Evolutionary conservation across 1,140 invertebrate genomes (phyloP), one percentile per base, ranked within the genome.

Genomic region (Drosophila navojoa): DNA sequence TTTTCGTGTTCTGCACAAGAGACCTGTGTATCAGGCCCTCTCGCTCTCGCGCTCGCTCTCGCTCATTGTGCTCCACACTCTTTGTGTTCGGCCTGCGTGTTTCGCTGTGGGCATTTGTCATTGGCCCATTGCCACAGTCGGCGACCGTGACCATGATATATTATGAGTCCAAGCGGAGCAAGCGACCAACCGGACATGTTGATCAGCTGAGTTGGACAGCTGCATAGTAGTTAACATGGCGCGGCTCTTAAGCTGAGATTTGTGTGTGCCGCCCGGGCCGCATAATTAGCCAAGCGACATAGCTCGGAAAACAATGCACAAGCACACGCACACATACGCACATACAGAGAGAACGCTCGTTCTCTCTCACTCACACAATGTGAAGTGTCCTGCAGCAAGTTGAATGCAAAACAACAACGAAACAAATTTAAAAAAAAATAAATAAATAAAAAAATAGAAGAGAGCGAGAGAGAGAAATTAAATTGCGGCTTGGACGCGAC

Each of bases 81-180:
- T n/a, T n/a, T n/a, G n/a, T 52, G 54, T 40, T 13, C 44, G 25
- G 15, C 16, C 9, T 35, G 3, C 35, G 52, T 11, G 19, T 55
- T 44, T 55, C 27, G 32, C 22, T 66, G 42, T 25, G 60, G 52
- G 42, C 58, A 44, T 63, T 63, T 71, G 67, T 75, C 72, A 75
- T 50, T 55, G n/a, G 44, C 29, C 66, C 60, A 59, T 55, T 29
- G 44, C 79, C 67, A 64, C 64, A 79, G 61, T 69, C 35, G 80
- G 50, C 72, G 84, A 63, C 84, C 84, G 54, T 87, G 84, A 87
- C 84, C 84, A 77, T 87, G 84, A 82, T 82, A 70, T 89, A 82
- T 87, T 71, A 82, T 81, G 71, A 79, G 70, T 86, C 81, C 85
- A 81, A 78, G 72, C 72, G 75, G 67, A 60, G 64, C 74, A 74